Evolutionary conservation across 2,888 invertebrate genomes (phyloP).

Genomic region (Mythimna ferrago): DNA sequence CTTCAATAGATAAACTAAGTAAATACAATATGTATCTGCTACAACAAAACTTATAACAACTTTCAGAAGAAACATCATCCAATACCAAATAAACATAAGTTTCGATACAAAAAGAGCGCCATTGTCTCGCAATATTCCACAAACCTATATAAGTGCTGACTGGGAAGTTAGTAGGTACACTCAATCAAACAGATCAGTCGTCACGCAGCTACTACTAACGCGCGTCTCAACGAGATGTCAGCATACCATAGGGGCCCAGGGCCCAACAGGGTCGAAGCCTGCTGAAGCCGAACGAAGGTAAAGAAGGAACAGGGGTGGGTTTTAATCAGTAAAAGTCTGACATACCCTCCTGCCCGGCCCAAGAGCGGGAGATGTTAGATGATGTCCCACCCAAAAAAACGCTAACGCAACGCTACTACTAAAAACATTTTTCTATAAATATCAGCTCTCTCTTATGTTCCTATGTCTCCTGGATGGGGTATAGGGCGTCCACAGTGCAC

Average conservation of each 20-base stretch:
- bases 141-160: slow-evolving; percentile 33
- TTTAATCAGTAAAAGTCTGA: too few species aligned
- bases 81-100: slow-evolving; percentile 27
- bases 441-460: too few species aligned
- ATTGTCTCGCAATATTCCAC: slow-evolving; percentile 17
- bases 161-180: slow-evolving; percentile 36
- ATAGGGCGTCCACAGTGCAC: too few species aligned
- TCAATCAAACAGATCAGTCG: slow-evolving; percentile 8
- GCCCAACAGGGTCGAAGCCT: too few species aligned
- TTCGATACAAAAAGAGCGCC: slow-evolving; percentile 12
- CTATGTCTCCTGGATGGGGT: too few species aligned
- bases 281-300: too few species aligned
- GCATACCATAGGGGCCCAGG: too few species aligned
- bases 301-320: too few species aligned
- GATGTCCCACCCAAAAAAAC: too few species aligned
- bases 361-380: too few species aligned
- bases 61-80: slow-evolving; percentile 30
- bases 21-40: background rate
- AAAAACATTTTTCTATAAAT: background rate
- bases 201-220: background rate
- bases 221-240: too few species aligned
- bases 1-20: slow-evolving; percentile 5
- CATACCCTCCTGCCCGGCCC: too few species aligned
- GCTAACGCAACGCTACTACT: background rate
- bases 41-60: slow-evolving; percentile 28